Conservation (phyloP, 2,888 invertebrate genomes). For the Adelognathus sp. region DNA sequence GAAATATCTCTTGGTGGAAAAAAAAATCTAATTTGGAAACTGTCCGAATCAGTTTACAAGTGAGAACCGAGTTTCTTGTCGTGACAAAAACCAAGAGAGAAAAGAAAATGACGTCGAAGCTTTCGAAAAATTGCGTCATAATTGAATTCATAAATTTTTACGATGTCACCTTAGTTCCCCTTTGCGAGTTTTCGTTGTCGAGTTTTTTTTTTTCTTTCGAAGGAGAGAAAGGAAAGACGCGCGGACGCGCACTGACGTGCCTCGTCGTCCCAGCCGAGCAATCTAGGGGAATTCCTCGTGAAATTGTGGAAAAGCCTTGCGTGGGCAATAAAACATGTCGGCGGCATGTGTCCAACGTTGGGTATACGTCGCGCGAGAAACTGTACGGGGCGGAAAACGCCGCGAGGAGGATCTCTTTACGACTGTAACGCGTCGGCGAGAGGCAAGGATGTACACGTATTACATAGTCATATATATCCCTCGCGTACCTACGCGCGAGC, state of each 20-base stretch:
- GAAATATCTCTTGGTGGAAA: no score
- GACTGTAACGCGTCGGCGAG: conserved; percentile 47
- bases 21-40: no score
- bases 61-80: not conserved
- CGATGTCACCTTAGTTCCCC: conserved; percentile 43
- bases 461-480: not conserved
- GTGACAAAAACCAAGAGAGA: not conserved
- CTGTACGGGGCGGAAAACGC: conserved; percentile 43
- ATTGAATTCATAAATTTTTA: conserved; percentile 55
- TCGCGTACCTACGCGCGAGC: not conserved
- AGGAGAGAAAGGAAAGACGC: conserved; percentile 20
- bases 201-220: conserved; percentile 8
- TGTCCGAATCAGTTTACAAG: not conserved
- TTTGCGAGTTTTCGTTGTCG: conserved; percentile 15
- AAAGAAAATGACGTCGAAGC: conserved; percentile 1
- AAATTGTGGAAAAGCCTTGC: conserved; percentile 60
- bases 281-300: conserved; percentile 57
- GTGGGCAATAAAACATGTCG: conserved; percentile 65
- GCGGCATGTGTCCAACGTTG: conserved; percentile 61
- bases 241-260: conserved; percentile 23
- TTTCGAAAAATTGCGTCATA: conserved; percentile 34
- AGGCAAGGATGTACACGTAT: not conserved
- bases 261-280: conserved; percentile 46
- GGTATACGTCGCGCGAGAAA: conserved; percentile 48
- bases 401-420: conserved; percentile 47